Percentiles rank a stretch among this genome's conserved stretches.
Conservation (phyloP, 2,888 invertebrate species). For the Philereme transversata region DNA sequence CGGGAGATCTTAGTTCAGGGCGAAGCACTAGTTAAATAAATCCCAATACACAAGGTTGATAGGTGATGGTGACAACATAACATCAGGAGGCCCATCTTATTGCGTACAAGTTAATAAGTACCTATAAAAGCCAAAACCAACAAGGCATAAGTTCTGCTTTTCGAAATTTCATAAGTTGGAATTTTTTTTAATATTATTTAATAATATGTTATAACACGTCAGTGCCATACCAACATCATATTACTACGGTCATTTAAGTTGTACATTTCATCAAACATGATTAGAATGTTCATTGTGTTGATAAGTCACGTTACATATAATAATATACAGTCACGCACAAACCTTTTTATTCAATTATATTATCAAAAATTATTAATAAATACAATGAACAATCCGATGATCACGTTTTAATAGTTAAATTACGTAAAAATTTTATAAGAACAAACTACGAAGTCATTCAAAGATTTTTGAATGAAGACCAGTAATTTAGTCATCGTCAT, state of each 20-base stretch:
- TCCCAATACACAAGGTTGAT: too few relatives aligned
- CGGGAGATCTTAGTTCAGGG: too few relatives aligned
- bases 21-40: too few relatives aligned
- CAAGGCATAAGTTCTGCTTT: too few relatives aligned
- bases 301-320: conserved; percentile 36
- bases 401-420: conserved; percentile 20
- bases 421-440: conserved; percentile 3
- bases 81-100: too few relatives aligned
- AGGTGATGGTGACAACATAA: too few relatives aligned
- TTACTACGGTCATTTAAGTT: conserved; percentile 11
- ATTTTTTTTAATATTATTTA: too few relatives aligned
- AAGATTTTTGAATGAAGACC: too few relatives aligned
- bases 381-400: conserved; percentile 5
- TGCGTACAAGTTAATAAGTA: too few relatives aligned
- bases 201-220: neutral
- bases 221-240: neutral
- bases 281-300: conserved; percentile 28
- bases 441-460: neutral
- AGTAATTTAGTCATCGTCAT: too few relatives aligned
- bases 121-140: too few relatives aligned
- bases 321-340: conserved; percentile 30
- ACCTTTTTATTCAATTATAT: conserved; percentile 13
- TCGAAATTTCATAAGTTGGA: too few relatives aligned
- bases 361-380: conserved; percentile 13
- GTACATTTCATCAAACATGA: conserved; percentile 26